Base-by-base conservation (phyloP, 2,888 invertebrate species). In the Orthonevra nobilis region DNA sequence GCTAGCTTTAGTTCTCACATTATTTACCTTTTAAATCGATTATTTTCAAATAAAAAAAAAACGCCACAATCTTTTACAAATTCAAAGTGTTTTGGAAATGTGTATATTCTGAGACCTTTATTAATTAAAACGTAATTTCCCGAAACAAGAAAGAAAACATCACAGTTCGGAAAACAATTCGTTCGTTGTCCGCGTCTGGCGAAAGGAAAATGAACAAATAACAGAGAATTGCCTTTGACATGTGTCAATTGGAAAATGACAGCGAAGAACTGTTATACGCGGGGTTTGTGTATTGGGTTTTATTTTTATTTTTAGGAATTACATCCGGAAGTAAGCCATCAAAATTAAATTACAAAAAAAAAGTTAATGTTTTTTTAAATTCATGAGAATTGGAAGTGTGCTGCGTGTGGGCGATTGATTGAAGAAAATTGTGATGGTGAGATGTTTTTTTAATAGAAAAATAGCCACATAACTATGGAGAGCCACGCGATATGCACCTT, bases 181-280 rank as follows among this genome's bases (percentile, higher is more conserved):
- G 46, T 56, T 66, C 56, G 66, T 38, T 48, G 20, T 60, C 44
- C 38, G 7, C 17, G 23, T 34, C 34, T 50, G 14, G 19, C 12
- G 28, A 10, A 28, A 36, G 26, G 38, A 50, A 60, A 60, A 46
- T 28, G 36, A 42, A 44, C 9, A 34, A 12, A 28, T 30, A n/a
- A n/a, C n/a, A n/a, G n/a, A n/a, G 32, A 40, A 44, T 42, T 26
- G 36, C 30, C 32, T 61, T 61, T 70, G 70, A 61, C 70, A 61
- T 50, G 52, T 46, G n/a, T 17, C 32, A 32, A 46, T 44, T 17
- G n/a, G 6, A 15, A 4, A 34, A 3, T 19, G 63, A 40, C 48
- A 63, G 28, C 30, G 34, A 6, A 17, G 4, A 32, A 66, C 42
- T 64, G 52, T 6, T 20, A 52, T 64, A 64, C 32, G 2, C 2